Conservation (phyloP, 2,113 vertebrate species). For the crab-eating macaque (Macaca fascicularis) region T2T-MFA8v1.1 NC_088376.1:128697001-128697500, state of each 20-base stretch:
- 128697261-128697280: neutral
- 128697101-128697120: neutral
- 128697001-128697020: neutral
- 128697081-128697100: too few species aligned
- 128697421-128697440: neutral
- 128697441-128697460: accelerated
- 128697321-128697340: neutral
- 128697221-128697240: neutral
- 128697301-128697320: neutral
- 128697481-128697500: neutral
- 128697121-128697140: neutral
- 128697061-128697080: neutral
- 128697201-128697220: neutral
- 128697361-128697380: too few species aligned
- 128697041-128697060: too few species aligned
- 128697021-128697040: neutral
- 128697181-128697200: neutral
- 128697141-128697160: neutral
- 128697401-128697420: neutral
- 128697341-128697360: neutral
- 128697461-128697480: neutral
- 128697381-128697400: neutral
- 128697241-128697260: neutral
- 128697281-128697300: neutral
- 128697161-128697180: neutral